Percentiles rank a stretch among this genome's conserved stretches.
Evolutionary conservation across 2,797 vertebrate genomes (phyloP).

Genomic region (Denticeps clupeoides): DNA sequence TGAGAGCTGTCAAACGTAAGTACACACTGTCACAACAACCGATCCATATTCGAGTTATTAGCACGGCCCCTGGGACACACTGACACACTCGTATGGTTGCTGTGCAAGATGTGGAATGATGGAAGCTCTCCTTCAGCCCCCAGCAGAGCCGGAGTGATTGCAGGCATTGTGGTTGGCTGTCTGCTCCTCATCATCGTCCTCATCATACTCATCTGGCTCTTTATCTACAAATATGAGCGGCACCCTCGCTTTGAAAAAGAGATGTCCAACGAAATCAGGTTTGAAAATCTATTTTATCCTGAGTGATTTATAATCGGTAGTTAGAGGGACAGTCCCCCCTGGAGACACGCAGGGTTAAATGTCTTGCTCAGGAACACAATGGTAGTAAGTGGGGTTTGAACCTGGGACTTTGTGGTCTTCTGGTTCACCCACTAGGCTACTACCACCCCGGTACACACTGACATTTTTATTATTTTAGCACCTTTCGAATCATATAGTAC

Average conservation of each 20-base stretch:
- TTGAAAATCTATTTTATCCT: too few relatives aligned
- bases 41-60: neutral
- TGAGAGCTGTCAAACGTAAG: constrained; percentile 50
- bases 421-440: too few relatives aligned
- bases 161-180: constrained; percentile 62
- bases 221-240: constrained; percentile 59
- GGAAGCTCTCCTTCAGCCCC: too few relatives aligned
- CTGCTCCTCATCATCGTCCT: constrained; percentile 64
- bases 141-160: constrained; percentile 61
- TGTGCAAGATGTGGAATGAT: too few relatives aligned
- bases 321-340: too few relatives aligned
- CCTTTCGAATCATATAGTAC: neutral
- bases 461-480: too few relatives aligned
- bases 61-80: neutral
- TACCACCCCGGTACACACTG: too few relatives aligned
- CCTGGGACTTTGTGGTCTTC: too few relatives aligned
- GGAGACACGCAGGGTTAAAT: too few relatives aligned
- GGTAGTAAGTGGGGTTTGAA: too few relatives aligned
- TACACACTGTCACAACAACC: neutral
- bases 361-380: too few relatives aligned
- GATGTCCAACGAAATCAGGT: constrained; percentile 73
- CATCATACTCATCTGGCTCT: constrained; percentile 57
- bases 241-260: constrained; percentile 49
- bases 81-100: neutral
- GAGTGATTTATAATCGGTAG: too few relatives aligned